Conservation (phyloP, 92 coral and sea anemone genomes). For the Muricea muricata region DNA sequence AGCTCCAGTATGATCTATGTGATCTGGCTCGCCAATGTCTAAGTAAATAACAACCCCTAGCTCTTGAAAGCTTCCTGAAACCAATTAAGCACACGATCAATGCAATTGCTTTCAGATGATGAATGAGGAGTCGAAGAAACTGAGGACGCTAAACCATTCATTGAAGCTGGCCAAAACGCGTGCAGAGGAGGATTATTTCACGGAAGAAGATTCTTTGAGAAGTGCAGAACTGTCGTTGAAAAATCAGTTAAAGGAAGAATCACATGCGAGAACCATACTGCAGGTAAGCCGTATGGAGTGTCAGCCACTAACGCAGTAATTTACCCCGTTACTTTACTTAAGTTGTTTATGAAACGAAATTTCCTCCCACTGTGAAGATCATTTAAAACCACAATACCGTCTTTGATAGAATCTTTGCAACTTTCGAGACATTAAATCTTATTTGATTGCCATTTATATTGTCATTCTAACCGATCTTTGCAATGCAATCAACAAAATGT, state of each 20-base stretch:
- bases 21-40: too few relatives aligned
- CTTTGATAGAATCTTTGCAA: too few relatives aligned
- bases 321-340: too few relatives aligned
- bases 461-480: too few relatives aligned
- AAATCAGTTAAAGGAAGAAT: slow-evolving; percentile 90
- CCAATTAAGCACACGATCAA: neutral
- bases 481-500: too few relatives aligned
- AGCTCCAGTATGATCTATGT: too few relatives aligned
- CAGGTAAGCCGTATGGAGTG: slow-evolving; percentile 76
- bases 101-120: slow-evolving; percentile 68
- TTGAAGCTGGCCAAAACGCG: slow-evolving; percentile 55
- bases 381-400: too few relatives aligned
- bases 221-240: slow-evolving; percentile 82
- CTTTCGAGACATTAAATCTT: too few relatives aligned
- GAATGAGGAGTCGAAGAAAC: slow-evolving; percentile 82
- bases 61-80: neutral
- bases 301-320: too few relatives aligned
- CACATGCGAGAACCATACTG: slow-evolving; percentile 86
- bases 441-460: too few relatives aligned
- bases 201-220: slow-evolving; percentile 84
- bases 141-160: slow-evolving; percentile 71
- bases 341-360: too few relatives aligned
- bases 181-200: slow-evolving; percentile 71
- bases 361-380: too few relatives aligned
- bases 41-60: neutral